These are phyloP conservation scores for Ladona fulva DNA, from an alignment of 1,140 invertebrate species.

Conservation along the genomic window DNA sequence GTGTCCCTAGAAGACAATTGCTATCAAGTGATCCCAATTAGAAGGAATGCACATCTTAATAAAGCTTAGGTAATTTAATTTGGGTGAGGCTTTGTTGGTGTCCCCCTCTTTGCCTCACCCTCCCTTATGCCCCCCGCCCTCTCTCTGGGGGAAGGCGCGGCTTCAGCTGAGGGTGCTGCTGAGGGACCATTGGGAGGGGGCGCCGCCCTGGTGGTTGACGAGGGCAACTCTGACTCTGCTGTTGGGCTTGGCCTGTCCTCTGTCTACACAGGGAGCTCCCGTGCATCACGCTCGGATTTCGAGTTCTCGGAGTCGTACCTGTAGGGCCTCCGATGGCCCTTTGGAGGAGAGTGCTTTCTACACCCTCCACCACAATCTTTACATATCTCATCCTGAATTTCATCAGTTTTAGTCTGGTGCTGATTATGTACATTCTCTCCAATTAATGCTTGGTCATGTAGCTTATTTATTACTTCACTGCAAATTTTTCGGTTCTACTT, in stretches of 20 bases:
- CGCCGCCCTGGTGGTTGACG: neutral
- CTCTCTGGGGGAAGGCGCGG: neutral
- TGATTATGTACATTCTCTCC: too few species aligned
- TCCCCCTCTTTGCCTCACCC: neutral
- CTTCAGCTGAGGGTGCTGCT: neutral
- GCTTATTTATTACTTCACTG: too few species aligned
- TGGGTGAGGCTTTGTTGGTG: neutral
- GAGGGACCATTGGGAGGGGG: neutral
- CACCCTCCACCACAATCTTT: too few species aligned
- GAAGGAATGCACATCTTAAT: neutral
- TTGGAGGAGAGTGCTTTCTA: neutral
- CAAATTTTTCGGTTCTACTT: too few species aligned
- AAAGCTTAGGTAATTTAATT: neutral
- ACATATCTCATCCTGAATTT: too few species aligned
- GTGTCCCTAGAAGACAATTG: too few species aligned
- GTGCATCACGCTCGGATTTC: conserved; percentile 52
- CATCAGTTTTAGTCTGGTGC: too few species aligned
- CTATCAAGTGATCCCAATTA: neutral
- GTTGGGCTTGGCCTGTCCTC: conserved; percentile 50
- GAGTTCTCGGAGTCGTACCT: conserved; percentile 83
- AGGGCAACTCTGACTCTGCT: conserved; percentile 53
- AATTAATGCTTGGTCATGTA: too few species aligned
- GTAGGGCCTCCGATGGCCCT: conserved; percentile 33
- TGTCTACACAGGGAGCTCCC: conserved; percentile 63
- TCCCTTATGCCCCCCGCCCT: neutral